phyloP scores from a whole-genome alignment of 2,797 vertebrate genomes.

The Rhincodon typus region DNA sequence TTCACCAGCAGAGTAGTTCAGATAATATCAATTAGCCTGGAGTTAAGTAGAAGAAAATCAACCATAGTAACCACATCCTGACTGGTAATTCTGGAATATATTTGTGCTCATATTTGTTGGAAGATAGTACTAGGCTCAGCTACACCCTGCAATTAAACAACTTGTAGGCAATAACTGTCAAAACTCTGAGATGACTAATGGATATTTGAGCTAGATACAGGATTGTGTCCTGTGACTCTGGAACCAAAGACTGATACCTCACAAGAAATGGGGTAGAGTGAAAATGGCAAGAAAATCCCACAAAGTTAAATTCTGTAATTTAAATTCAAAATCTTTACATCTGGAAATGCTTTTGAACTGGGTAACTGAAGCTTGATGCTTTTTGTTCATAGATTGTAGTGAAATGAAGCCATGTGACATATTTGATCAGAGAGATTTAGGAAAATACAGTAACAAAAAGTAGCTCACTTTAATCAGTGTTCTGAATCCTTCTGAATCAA shows the following conservation, averaged over 20 bases:
- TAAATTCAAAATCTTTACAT: neutral
- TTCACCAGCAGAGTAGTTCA: neutral
- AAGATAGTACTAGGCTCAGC: neutral
- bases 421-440: neutral
- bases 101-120: neutral
- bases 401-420: neutral
- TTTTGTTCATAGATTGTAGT: neutral
- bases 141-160: neutral
- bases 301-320: neutral
- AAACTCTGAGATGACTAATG: neutral
- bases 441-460: neutral
- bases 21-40: neutral
- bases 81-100: neutral
- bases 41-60: neutral
- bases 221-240: neutral
- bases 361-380: neutral
- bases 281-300: neutral
- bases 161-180: neutral
- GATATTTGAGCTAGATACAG: neutral
- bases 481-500: neutral
- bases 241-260: neutral
- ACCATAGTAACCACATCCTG: neutral
- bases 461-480: neutral
- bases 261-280: neutral
- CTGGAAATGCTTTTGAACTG: neutral